Conservation (phyloP, 2,797 vertebrate species). For the Arctocebus calabarensis region DNA sequence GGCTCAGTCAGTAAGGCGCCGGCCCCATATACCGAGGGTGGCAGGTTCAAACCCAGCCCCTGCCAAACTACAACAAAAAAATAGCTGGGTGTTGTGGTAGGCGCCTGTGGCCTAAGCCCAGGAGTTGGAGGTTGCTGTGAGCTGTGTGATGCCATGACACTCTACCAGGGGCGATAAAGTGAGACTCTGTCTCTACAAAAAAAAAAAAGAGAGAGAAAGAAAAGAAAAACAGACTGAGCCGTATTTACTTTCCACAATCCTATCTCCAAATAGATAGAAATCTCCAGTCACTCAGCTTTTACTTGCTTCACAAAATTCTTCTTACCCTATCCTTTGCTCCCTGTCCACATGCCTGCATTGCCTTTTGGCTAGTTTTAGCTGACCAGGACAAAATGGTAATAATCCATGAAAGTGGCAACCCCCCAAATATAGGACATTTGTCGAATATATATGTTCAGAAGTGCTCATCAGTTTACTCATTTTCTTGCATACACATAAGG, state of each 20-base stretch:
- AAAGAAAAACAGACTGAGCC: background rate
- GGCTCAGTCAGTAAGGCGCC: no score
- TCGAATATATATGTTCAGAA: background rate
- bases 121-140: no score
- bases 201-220: no score
- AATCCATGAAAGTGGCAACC: background rate
- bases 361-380: background rate
- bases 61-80: no score
- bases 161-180: no score
- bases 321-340: background rate
- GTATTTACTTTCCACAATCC: no score
- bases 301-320: background rate
- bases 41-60: no score
- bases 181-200: no score
- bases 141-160: no score
- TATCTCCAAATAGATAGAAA: background rate
- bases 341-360: background rate
- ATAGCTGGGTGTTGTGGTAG: no score
- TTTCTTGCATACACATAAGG: background rate
- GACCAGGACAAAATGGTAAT: background rate
- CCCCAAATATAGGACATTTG: background rate
- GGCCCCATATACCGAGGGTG: no score
- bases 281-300: background rate
- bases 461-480: background rate
- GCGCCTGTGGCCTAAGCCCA: no score